Conservation (phyloP, 2,888 invertebrate species). For the Papilio demoleus region DNA sequence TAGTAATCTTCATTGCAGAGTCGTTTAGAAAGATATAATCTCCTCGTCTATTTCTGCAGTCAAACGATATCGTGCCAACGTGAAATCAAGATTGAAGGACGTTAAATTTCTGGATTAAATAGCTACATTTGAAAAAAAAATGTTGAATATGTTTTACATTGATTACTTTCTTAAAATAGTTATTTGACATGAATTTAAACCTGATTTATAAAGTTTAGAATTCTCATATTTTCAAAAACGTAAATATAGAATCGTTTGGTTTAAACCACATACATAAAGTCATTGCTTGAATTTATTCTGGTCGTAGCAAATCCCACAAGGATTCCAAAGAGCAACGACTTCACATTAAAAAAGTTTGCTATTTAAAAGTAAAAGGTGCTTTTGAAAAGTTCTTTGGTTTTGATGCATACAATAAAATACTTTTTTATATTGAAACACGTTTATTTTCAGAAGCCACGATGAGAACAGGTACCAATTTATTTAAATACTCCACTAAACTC, state of each 20-base stretch:
- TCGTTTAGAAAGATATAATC: not conserved
- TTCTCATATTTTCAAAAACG: too few species aligned
- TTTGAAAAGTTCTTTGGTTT: not conserved
- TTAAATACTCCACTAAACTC: constrained; percentile 34
- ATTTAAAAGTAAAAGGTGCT: not conserved
- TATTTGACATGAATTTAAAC: too few species aligned
- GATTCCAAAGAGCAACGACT: too few species aligned
- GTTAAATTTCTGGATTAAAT: not conserved
- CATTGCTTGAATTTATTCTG: too few species aligned
- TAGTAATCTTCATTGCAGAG: not conserved
- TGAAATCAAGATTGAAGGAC: not conserved
- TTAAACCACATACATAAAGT: too few species aligned
- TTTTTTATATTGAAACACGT: constrained; percentile 36
- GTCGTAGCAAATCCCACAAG: too few species aligned
- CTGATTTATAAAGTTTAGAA: too few species aligned
- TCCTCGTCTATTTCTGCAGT: constrained; percentile 1
- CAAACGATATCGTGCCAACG: constrained; percentile 7
- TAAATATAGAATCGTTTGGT: too few species aligned
- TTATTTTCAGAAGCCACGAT: constrained; percentile 40
- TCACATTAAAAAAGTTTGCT: too few species aligned
- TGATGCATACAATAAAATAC: constrained; percentile 6
- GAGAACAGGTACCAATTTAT: constrained; percentile 38
- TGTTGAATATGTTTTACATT: too few species aligned
- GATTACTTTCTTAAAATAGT: too few species aligned
- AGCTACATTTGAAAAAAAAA: too few species aligned